phyloP scores from a whole-genome alignment of 2,113 vertebrate species.

The Gavialis gangeticus region DNA sequence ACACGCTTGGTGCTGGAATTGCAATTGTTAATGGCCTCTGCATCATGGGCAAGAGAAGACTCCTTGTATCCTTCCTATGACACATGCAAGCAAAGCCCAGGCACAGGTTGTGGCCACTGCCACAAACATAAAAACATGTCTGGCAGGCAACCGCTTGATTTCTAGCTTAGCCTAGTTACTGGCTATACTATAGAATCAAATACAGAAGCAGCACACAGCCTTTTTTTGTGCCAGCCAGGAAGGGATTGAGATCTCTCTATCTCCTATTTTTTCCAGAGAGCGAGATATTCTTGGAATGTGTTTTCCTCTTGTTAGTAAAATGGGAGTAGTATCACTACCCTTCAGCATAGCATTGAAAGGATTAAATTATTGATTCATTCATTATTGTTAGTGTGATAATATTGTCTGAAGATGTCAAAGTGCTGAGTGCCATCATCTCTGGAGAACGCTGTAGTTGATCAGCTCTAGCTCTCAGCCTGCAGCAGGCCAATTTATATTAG shows the following conservation, averaged over 20 bases:
- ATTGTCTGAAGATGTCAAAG: not conserved
- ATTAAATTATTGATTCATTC: not conserved
- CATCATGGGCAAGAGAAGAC: not conserved
- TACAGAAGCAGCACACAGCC: not conserved
- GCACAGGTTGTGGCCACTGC: not conserved
- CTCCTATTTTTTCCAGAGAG: accelerated
- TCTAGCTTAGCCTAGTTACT: not conserved
- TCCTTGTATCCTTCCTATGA: not conserved
- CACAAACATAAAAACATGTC: not conserved
- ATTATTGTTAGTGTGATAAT: not conserved
- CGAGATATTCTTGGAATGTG: not conserved
- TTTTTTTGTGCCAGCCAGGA: not conserved
- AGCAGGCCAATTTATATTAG: not conserved
- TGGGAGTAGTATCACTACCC: not conserved
- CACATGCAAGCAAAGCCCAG: not conserved
- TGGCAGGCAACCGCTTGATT: constrained; percentile 37
- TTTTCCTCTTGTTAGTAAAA: not conserved
- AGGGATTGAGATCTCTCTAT: accelerated
- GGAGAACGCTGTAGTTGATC: accelerated
- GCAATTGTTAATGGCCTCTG: not conserved
- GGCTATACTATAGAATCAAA: not conserved
- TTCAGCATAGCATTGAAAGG: accelerated
- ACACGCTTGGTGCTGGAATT: not conserved
- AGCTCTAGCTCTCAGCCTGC: not conserved
- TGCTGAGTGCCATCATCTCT: not conserved